phyloP scores from a whole-genome alignment of 1,140 invertebrate genomes.

The Brachionus rubens region DNA sequence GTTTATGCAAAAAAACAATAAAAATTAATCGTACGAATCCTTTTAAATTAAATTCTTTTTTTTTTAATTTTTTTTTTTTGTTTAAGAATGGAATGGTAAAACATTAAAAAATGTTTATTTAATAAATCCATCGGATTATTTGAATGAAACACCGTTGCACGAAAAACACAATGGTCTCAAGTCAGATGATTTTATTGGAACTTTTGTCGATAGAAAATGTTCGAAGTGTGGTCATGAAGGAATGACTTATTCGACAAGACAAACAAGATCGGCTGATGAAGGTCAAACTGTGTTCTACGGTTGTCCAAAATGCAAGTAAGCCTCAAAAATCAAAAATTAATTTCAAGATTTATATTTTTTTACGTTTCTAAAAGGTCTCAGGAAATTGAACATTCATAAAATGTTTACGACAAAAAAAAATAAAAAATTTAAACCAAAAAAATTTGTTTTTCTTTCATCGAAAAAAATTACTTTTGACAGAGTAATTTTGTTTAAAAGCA shows the following conservation, averaged over 20 bases:
- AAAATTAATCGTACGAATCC: constrained; percentile 28
- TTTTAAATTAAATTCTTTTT: not conserved
- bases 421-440: not conserved
- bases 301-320: constrained; percentile 73
- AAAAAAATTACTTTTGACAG: not conserved
- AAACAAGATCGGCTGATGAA: constrained; percentile 93
- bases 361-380: constrained; percentile 10
- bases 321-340: not conserved
- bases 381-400: constrained; percentile 46
- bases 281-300: constrained; percentile 97
- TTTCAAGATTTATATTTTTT: not conserved
- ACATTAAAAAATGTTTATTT: constrained; percentile 33
- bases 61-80: not conserved
- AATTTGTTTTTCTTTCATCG: not conserved
- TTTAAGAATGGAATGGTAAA: constrained; percentile 40
- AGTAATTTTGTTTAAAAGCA: not conserved
- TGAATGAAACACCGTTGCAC: constrained; percentile 6
- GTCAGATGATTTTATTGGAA: constrained; percentile 22
- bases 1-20: constrained; percentile 62
- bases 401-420: not conserved
- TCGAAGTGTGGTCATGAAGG: constrained; percentile 80
- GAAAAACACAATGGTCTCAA: constrained; percentile 27
- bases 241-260: constrained; percentile 90
- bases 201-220: constrained; percentile 66
- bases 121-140: not conserved